A percentile compares a stretch with the other conserved stretches of the same genome.
Conservation (phyloP, 2,113 vertebrate species). For the Hemiscyllium ocellatum region DNA sequence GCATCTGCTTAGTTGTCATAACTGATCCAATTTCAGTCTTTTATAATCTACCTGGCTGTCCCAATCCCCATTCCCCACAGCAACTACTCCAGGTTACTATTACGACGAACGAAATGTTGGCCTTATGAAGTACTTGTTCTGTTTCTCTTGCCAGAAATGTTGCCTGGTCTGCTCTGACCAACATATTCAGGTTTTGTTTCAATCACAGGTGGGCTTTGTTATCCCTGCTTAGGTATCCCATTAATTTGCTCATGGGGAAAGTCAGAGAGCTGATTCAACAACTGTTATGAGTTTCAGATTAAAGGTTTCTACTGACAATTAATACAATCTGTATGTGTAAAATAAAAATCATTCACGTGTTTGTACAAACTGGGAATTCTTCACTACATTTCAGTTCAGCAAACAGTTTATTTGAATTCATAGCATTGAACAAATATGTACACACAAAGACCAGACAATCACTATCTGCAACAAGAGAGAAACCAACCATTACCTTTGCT, state of each 20-base stretch:
- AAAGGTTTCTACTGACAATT: background rate
- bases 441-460: too few species aligned
- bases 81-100: background rate
- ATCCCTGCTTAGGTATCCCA: background rate
- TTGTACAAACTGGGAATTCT: background rate
- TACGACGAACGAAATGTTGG: background rate
- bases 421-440: background rate
- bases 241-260: background rate
- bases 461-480: too few species aligned
- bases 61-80: background rate
- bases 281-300: background rate
- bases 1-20: background rate
- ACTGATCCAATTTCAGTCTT: background rate
- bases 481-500: too few species aligned
- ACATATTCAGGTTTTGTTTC: background rate
- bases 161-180: background rate
- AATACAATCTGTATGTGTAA: too few species aligned
- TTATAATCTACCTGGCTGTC: background rate
- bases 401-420: background rate
- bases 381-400: background rate
- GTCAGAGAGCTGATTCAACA: background rate
- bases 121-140: background rate
- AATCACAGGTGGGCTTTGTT: background rate
- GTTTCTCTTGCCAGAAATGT: background rate
- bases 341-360: background rate